phyloP scores from a whole-genome alignment of 1,140 invertebrate species.

The Panagrolaimus sp. region DNA sequence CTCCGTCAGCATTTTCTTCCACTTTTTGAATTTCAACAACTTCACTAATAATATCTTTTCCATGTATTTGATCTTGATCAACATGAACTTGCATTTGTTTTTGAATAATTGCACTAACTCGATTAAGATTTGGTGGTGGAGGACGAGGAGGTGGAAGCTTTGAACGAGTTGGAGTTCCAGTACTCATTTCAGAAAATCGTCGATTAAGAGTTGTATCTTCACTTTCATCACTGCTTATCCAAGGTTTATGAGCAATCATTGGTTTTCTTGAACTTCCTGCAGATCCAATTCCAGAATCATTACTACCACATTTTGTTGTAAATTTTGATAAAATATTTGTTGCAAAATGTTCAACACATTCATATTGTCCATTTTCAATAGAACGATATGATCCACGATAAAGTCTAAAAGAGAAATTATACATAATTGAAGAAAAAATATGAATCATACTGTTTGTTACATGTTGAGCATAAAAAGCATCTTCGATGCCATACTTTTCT shows the following conservation, averaged over 20 bases:
- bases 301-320: not conserved
- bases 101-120: constrained; percentile 2
- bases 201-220: not conserved
- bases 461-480: constrained; percentile 3
- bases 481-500: constrained; percentile 11
- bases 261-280: not conserved
- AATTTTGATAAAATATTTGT: constrained; percentile 7
- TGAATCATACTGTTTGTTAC: constrained; percentile 12
- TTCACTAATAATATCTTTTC: too few species aligned
- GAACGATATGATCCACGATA: constrained; percentile 4
- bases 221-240: not conserved
- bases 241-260: not conserved
- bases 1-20: not conserved
- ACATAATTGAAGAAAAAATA: too few species aligned
- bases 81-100: not conserved
- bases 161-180: not conserved
- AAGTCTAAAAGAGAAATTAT: too few species aligned
- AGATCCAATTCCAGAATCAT: not conserved
- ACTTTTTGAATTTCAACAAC: not conserved
- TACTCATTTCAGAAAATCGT: not conserved
- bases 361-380: not conserved
- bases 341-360: constrained; percentile 5
- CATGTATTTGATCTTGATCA: too few species aligned
- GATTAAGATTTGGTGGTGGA: not conserved
- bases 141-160: not conserved